Percentiles rank a stretch among this genome's conserved stretches.
Conservation (phyloP, 2,113 vertebrate species). For the Chionomys nivalis region DNA sequence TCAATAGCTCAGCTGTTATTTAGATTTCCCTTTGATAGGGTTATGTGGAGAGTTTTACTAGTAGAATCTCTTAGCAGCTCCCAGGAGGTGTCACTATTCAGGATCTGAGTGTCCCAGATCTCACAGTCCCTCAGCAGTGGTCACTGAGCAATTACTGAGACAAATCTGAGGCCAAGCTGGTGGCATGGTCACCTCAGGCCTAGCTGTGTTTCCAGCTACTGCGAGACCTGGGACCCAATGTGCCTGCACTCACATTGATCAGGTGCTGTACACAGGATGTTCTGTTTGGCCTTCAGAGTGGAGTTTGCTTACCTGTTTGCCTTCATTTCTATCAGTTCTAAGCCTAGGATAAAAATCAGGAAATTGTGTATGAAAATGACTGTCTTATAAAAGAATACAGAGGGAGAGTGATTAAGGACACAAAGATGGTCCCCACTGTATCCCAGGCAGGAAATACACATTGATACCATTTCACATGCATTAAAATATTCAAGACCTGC, state of each 20-base stretch:
- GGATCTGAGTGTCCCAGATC: no score
- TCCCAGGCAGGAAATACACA: background rate
- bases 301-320: background rate
- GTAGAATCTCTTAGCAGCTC: background rate
- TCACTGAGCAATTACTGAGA: background rate
- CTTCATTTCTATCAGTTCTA: background rate
- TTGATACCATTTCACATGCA: background rate
- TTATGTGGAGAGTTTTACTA: background rate
- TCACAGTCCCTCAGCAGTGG: fast-evolving
- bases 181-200: background rate
- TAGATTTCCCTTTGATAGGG: background rate
- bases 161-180: background rate
- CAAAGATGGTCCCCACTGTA: background rate
- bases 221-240: fast-evolving
- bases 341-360: background rate
- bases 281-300: background rate
- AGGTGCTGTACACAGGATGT: fast-evolving
- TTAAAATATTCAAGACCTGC: background rate
- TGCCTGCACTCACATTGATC: background rate
- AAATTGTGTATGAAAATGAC: background rate
- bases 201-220: background rate
- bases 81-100: background rate
- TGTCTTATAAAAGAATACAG: background rate
- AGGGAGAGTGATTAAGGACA: background rate
- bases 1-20: background rate